phyloP scores from a whole-genome alignment of 2,888 invertebrate genomes.

The Ophion ellenae region DNA sequence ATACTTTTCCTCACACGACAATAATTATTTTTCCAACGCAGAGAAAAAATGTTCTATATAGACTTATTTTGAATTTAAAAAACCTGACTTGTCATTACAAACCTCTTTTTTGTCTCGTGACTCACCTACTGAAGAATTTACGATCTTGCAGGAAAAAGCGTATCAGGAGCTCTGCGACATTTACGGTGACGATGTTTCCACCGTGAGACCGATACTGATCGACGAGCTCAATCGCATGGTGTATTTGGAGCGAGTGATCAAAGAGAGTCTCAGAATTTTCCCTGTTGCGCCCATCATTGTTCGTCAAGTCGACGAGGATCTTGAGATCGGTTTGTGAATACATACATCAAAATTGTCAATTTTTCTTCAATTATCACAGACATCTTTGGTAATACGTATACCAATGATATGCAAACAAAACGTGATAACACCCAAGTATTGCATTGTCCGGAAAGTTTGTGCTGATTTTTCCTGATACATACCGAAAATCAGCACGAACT shows the following conservation, averaged over 20 bases:
- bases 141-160: constrained; percentile 77
- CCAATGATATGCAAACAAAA: too few species aligned
- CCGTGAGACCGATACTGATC: constrained; percentile 81
- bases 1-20: not conserved
- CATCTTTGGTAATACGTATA: not conserved
- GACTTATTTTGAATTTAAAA: not conserved
- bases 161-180: constrained; percentile 84
- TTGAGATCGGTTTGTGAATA: constrained; percentile 83
- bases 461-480: too few species aligned
- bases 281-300: constrained; percentile 85
- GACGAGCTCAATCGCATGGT: constrained; percentile 85
- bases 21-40: not conserved
- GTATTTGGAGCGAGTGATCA: constrained; percentile 86
- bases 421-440: too few species aligned
- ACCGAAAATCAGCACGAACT: too few species aligned
- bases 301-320: constrained; percentile 84
- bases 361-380: not conserved
- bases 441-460: too few species aligned
- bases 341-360: not conserved
- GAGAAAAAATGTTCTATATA: not conserved
- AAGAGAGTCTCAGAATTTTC: constrained; percentile 86
- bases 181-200: constrained; percentile 52
- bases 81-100: not conserved
- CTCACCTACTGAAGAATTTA: not conserved
- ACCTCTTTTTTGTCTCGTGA: not conserved